Evolutionary conservation across 2,113 vertebrate species (phyloP).

Genomic region (Podarcis cretensis): DNA sequence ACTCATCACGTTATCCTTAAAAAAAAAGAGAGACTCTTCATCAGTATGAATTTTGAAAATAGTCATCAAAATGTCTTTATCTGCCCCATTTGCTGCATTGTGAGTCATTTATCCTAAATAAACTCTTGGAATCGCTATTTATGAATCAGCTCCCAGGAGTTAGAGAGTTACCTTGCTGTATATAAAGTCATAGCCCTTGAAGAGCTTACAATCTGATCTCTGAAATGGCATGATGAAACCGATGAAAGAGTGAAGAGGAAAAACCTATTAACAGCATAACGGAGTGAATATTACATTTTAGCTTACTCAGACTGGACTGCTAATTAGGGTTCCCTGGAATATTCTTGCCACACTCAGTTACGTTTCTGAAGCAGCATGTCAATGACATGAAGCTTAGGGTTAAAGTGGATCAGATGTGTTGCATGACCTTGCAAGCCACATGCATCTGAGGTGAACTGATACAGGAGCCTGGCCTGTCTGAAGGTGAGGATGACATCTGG

Average conservation of each 20-base stretch:
- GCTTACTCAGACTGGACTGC: background rate
- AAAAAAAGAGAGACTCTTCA: background rate
- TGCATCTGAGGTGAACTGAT: background rate
- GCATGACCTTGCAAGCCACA: background rate
- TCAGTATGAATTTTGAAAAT: background rate
- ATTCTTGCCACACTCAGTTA: background rate
- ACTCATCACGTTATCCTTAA: background rate
- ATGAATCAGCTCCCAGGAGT: constrained; percentile 1
- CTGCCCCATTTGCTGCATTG: constrained; percentile 12
- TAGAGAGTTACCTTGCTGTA: background rate
- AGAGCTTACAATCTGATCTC: background rate
- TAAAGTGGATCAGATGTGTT: background rate
- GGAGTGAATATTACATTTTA: background rate
- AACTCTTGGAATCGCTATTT: constrained; percentile 15
- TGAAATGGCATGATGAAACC: background rate
- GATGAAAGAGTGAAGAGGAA: background rate
- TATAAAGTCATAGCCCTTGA: background rate
- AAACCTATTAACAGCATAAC: background rate
- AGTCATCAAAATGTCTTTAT: constrained; percentile 22
- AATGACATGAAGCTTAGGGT: background rate
- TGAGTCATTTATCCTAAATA: constrained; percentile 19
- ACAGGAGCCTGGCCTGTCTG: background rate
- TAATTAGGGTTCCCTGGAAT: background rate
- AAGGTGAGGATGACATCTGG: background rate
- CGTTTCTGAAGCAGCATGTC: background rate